phyloP scores from a whole-genome alignment of 2,888 invertebrate species.

The Trimorus sp. region DNA sequence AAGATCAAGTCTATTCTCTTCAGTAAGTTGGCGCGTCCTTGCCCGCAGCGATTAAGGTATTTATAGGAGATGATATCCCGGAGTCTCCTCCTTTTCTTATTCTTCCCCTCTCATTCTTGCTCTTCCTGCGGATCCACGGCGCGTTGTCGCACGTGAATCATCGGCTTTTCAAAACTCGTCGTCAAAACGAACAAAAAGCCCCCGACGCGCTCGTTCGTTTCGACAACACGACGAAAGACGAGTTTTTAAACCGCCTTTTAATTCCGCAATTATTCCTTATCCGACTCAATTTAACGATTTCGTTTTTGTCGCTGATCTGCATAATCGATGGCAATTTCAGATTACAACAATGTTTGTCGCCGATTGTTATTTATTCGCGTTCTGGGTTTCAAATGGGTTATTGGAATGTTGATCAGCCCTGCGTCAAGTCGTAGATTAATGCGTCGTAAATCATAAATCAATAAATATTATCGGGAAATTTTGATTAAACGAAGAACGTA shows the following conservation, averaged over 20 bases:
- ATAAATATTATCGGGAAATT: not conserved
- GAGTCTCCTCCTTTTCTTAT: constrained; percentile 70
- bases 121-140: constrained; percentile 49
- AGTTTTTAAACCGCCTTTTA: constrained; percentile 17
- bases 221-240: constrained; percentile 15
- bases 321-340: constrained; percentile 21
- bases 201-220: constrained; percentile 29
- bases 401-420: not conserved
- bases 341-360: constrained; percentile 17
- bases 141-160: constrained; percentile 58
- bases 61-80: constrained; percentile 81
- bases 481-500: too few relatives aligned
- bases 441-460: not conserved
- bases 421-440: not conserved
- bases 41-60: constrained; percentile 79
- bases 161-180: constrained; percentile 72
- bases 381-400: constrained; percentile 23
- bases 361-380: constrained; percentile 10
- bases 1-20: constrained; percentile 62
- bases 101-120: constrained; percentile 53
- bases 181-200: constrained; percentile 68
- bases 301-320: constrained; percentile 4
- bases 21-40: constrained; percentile 75
- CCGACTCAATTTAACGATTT: constrained; percentile 18
- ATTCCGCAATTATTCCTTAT: constrained; percentile 21